Evolutionary conservation across 2,888 invertebrate species (phyloP).

Genomic region (Melieria omissa): DNA sequence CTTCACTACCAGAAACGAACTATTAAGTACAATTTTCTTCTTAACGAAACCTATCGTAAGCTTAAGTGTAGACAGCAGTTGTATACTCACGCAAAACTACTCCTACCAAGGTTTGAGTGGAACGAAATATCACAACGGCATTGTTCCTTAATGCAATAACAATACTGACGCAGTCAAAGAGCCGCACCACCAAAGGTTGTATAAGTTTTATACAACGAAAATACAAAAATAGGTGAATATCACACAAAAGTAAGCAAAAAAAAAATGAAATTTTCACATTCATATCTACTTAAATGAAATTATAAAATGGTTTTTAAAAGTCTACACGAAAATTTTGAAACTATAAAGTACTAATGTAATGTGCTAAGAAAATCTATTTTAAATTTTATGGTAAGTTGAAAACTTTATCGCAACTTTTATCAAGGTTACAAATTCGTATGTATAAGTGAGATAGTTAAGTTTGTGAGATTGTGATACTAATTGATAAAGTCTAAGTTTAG

Average conservation of each 20-base stretch:
- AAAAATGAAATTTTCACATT: conserved; percentile 7
- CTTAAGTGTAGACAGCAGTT: conserved; percentile 54
- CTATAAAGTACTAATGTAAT: neutral
- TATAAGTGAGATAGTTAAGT: neutral
- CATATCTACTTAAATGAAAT: conserved; percentile 24
- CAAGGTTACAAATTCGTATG: too few relatives aligned
- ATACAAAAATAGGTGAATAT: neutral
- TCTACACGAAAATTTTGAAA: conserved; percentile 4
- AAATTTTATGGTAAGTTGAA: neutral
- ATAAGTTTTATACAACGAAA: neutral
- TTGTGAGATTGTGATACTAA: neutral
- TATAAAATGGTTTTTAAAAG: conserved; percentile 24
- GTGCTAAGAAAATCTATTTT: neutral
- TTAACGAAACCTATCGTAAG: conserved; percentile 24
- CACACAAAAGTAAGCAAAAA: neutral
- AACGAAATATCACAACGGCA: conserved; percentile 62
- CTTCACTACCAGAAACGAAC: conserved; percentile 31
- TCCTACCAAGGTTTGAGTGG: conserved; percentile 10
- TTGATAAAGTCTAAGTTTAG: neutral
- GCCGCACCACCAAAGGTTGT: neutral
- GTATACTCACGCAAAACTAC: conserved; percentile 56
- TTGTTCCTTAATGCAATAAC: conserved; percentile 59
- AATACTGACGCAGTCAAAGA: conserved; percentile 3
- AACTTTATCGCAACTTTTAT: too few relatives aligned
- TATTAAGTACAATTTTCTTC: conserved; percentile 37